Evolutionary conservation across 2,888 invertebrate genomes (phyloP).

Genomic region (Lepeophtheirus nordmannii): DNA sequence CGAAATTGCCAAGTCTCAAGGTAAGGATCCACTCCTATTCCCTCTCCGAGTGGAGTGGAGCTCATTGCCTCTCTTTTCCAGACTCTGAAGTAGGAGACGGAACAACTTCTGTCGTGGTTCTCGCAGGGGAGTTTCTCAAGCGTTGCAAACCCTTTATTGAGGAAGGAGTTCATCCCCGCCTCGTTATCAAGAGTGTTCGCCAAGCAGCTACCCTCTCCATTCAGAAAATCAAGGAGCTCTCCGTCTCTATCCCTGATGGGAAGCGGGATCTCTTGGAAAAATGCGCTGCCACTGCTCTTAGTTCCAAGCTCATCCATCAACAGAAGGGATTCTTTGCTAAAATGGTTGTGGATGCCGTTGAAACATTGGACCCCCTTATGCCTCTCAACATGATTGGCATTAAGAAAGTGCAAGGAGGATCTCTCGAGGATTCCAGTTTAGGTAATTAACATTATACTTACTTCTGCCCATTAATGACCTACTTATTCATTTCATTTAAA

Average conservation of each 20-base stretch:
- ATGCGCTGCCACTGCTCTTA: conserved; percentile 91
- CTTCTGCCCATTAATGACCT: not conserved
- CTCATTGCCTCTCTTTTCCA: conserved; percentile 14
- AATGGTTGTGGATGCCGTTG: conserved; percentile 95
- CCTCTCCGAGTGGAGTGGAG: not conserved
- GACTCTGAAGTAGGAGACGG: conserved; percentile 77
- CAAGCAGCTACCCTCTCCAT: conserved; percentile 65
- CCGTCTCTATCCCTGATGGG: conserved; percentile 41
- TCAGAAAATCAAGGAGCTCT: conserved; percentile 62
- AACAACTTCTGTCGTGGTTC: conserved; percentile 87
- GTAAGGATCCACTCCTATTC: conserved; percentile 44
- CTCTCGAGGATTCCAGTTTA: conserved; percentile 35
- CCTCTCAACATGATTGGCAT: conserved; percentile 98
- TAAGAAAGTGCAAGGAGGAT: conserved; percentile 66
- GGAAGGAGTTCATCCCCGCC: conserved; percentile 86
- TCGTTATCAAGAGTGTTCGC: conserved; percentile 75
- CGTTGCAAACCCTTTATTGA: conserved; percentile 87
- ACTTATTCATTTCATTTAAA: conserved; percentile 52
- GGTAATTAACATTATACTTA: not conserved
- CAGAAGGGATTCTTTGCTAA: conserved; percentile 89
- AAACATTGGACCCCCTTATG: conserved; percentile 68
- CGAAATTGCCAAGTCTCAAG: conserved; percentile 97
- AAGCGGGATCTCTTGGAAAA: conserved; percentile 43
- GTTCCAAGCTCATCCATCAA: conserved; percentile 87
- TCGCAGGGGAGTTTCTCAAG: conserved; percentile 89